These are phyloP conservation scores for Bibio marci DNA, from an alignment of 2,888 invertebrate genomes.

Conservation along the genomic window DNA sequence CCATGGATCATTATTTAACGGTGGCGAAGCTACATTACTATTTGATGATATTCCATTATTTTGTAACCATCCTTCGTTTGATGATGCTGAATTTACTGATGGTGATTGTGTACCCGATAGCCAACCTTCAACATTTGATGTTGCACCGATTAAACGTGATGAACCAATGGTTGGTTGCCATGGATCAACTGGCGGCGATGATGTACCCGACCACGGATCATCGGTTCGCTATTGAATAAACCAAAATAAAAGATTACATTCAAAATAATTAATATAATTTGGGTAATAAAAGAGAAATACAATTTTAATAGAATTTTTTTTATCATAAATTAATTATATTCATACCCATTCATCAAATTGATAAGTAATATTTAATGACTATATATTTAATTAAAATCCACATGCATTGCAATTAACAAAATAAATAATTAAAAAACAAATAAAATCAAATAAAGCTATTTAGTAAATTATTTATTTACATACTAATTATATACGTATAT, in stretches of 20 bases:
- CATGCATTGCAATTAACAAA: too few species aligned
- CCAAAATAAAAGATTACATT: not conserved
- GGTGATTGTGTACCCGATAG: conserved; percentile 25
- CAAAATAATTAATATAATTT: too few species aligned
- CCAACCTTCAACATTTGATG: conserved; percentile 5
- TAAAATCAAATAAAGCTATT: too few species aligned
- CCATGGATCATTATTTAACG: conserved; percentile 20
- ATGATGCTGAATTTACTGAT: conserved; percentile 26
- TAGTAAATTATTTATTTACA: too few species aligned
- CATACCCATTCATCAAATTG: too few species aligned
- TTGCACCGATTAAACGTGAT: conserved; percentile 6
- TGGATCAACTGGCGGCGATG: conserved; percentile 25
- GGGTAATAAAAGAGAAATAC: too few species aligned
- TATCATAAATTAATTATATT: too few species aligned
- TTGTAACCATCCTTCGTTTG: conserved; percentile 29
- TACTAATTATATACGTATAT: too few species aligned
- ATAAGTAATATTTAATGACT: too few species aligned
- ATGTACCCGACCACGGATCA: conserved; percentile 28
- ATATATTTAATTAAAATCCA: too few species aligned
- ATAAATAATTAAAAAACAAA: too few species aligned
- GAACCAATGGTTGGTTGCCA: conserved; percentile 19
- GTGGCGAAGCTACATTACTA: conserved; percentile 7
- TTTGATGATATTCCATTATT: conserved; percentile 10
- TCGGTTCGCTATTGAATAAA: conserved; percentile 12
- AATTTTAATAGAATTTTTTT: too few species aligned